phyloP scores from a whole-genome alignment of 2,888 invertebrate genomes.

The Xanthorhoe spadicearia region DNA sequence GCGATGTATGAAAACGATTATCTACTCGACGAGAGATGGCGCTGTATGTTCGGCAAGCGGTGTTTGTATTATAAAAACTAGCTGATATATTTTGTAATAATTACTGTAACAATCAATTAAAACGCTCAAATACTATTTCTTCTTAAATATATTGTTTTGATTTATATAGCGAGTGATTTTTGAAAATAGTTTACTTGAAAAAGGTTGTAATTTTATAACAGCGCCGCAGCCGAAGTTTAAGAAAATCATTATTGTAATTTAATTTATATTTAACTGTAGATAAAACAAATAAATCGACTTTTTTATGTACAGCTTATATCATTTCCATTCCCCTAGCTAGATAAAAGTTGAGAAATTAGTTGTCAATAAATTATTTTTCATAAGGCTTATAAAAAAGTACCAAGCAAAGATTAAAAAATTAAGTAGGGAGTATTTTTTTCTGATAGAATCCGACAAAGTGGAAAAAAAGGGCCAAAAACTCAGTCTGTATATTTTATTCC shows the following conservation, averaged over 20 bases:
- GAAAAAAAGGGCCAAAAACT: constrained; percentile 2
- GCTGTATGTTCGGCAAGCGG: constrained; percentile 46
- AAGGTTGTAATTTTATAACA: constrained; percentile 44
- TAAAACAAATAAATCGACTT: constrained; percentile 81
- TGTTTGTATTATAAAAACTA: constrained; percentile 11
- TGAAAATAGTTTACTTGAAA: constrained; percentile 29
- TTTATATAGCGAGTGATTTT: constrained; percentile 38
- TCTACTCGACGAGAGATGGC: constrained; percentile 45
- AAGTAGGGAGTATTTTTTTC: no score
- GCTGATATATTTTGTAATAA: constrained; percentile 33
- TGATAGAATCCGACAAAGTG: no score
- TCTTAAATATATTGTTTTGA: constrained; percentile 23
- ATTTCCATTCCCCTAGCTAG: background rate
- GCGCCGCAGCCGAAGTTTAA: constrained; percentile 65
- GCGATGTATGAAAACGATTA: constrained; percentile 30
- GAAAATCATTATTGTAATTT: constrained; percentile 78
- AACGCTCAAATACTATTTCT: constrained; percentile 32
- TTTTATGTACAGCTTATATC: constrained; percentile 68
- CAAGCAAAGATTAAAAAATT: no score
- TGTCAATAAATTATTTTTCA: background rate
- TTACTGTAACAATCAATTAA: constrained; percentile 40
- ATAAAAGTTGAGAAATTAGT: background rate
- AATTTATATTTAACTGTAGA: constrained; percentile 85
- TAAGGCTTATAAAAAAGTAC: background rate
- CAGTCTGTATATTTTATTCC: constrained; percentile 17